These are phyloP conservation scores for Sinotaia quadrata DNA, from an alignment of 2,888 invertebrate genomes.

Conservation along the genomic window DNA sequence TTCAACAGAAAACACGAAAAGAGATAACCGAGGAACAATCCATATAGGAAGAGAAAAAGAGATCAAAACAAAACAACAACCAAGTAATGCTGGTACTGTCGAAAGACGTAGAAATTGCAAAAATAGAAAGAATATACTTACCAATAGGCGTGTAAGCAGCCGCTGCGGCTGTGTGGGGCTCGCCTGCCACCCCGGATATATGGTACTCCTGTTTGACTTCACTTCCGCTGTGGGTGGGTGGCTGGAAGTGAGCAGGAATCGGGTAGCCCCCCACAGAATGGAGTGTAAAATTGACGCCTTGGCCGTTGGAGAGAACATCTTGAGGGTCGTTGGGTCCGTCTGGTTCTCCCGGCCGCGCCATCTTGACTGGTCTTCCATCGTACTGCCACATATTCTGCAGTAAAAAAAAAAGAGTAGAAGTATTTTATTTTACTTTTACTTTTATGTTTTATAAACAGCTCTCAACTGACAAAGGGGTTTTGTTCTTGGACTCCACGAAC, in stretches of 20 bases:
- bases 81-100: too few species aligned
- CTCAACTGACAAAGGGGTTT: too few species aligned
- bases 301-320: conserved; percentile 36
- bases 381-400: conserved; percentile 26
- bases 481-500: too few species aligned
- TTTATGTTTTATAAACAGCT: too few species aligned
- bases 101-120: too few species aligned
- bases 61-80: too few species aligned
- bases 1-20: background rate
- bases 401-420: background rate
- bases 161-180: conserved; percentile 33
- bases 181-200: conserved; percentile 18
- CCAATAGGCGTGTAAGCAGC: conserved; percentile 35
- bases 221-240: conserved; percentile 20
- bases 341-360: conserved; percentile 25
- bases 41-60: background rate
- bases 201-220: conserved; percentile 33
- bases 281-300: conserved; percentile 27
- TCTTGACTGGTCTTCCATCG: conserved; percentile 27
- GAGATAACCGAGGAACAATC: background rate
- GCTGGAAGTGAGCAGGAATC: background rate
- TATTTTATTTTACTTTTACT: too few species aligned
- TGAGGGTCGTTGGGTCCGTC: conserved; percentile 23
- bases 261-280: conserved; percentile 26
- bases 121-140: too few species aligned